Conservation (phyloP, 2,113 vertebrate species). For the Falco punctatus region DNA sequence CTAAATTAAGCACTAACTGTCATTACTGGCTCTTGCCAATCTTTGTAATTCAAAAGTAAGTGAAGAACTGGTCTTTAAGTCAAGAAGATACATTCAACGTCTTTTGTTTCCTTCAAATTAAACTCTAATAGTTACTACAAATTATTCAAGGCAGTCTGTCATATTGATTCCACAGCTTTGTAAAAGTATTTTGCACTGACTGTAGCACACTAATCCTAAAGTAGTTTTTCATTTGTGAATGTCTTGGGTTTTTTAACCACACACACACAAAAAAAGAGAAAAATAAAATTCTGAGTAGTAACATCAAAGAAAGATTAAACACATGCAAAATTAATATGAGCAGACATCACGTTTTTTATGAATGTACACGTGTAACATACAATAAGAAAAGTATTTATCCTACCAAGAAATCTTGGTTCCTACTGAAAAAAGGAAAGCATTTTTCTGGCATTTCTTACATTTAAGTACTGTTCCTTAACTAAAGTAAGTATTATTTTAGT, state of each 20-base stretch:
- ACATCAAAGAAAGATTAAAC: not conserved
- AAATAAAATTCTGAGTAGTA: not conserved
- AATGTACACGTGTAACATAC: not conserved
- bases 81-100: not conserved
- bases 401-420: not conserved
- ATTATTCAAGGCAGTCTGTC: not conserved
- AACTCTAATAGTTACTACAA: not conserved
- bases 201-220: not conserved
- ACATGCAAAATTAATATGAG: not conserved
- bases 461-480: slow-evolving; percentile 25
- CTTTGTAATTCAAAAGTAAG: not conserved
- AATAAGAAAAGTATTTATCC: not conserved
- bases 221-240: not conserved
- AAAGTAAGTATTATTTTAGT: not conserved
- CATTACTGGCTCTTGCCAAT: not conserved
- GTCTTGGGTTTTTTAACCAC: not conserved
- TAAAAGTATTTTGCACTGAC: not conserved
- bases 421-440: not conserved
- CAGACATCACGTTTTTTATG: not conserved
- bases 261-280: not conserved
- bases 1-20: slow-evolving; percentile 4
- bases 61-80: not conserved
- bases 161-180: not conserved
- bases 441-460: not conserved
- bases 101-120: slow-evolving; percentile 33